Base-by-base conservation (phyloP, 92 coral and sea anemone genomes). In the Epizoanthus rinbou region DNA sequence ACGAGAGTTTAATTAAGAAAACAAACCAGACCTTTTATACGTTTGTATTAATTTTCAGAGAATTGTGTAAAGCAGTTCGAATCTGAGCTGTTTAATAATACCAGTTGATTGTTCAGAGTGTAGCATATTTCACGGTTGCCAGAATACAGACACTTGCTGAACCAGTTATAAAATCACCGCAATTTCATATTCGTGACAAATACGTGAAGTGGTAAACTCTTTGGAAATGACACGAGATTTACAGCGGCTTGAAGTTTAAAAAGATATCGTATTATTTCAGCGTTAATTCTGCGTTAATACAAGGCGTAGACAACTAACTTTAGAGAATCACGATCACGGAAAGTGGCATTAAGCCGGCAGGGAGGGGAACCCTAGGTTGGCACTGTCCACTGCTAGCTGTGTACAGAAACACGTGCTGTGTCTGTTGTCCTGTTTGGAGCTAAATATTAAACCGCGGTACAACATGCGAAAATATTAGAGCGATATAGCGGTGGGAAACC, bases 221-320 rank as follows among this genome's bases (percentile, higher is more conserved):
- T 57, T 70, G 82, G 82, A 78, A 78, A 62, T 21, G 43, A 24
- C 70, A n/a, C 19, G n/a, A 22, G 69, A 56, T 39, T 37, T 78
- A 22, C n/a, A 37, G n/a, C 10, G 69, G 19, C 6, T n/a, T 50
- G 54, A 13, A 50, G 54, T 76, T 58, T 31, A 23, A 5, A 71
- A 45, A 57, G 57, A 59, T 24, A 78, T 60, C 69, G 43, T 60
- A 19, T 78, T 78, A 43, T 54, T 59, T 50, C 54, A 50, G 54
- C 54, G 16, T 9, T 50, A 50, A 50, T 78, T 78, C 50, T 59
- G 82, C 39, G 52, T 8, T 76, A 76, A 76, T 76, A 59, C 82
- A 60, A 62, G 82, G 72, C 70, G 82, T 52, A 47, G 72, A 62
- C 82, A 78, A 52, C 52, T 39, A 25, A 25, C 80, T 43, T 11